Evolutionary conservation across 2,797 vertebrate genomes (phyloP).

Genomic region (Arnoldichthys spilopterus): DNA sequence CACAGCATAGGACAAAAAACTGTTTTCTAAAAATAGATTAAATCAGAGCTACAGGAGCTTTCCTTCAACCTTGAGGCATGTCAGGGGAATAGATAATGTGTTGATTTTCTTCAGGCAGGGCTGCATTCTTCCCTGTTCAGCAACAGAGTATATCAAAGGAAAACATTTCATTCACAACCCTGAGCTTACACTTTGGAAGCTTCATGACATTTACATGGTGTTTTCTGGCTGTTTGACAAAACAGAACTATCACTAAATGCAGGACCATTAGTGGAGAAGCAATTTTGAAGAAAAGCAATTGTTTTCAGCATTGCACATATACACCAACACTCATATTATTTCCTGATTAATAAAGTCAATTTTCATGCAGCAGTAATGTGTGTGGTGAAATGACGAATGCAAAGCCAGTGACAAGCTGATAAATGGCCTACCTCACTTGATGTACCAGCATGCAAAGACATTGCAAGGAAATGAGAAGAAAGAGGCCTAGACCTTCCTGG

Average conservation of each 20-base stretch:
- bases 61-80: slow-evolving; percentile 32
- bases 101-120: slow-evolving; percentile 20
- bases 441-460: neutral
- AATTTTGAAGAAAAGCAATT: too few species aligned
- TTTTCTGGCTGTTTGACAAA: neutral
- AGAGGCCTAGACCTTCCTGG: neutral
- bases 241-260: neutral
- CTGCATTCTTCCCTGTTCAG: slow-evolving; percentile 14
- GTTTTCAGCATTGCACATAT: neutral
- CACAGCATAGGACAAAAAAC: neutral
- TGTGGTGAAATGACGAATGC: neutral
- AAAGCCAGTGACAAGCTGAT: slow-evolving; percentile 3
- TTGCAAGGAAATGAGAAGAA: neutral
- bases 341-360: neutral
- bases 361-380: neutral
- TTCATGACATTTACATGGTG: neutral
- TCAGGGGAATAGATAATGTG: slow-evolving; percentile 43
- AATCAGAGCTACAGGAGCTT: slow-evolving; percentile 28
- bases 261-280: neutral
- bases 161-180: slow-evolving; percentile 6
- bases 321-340: neutral
- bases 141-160: slow-evolving; percentile 1
- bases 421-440: neutral
- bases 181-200: neutral
- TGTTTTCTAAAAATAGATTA: slow-evolving; percentile 9